Percentiles rank a stretch among this genome's conserved stretches.
These are phyloP conservation scores for Reticulitermes lucifugus DNA, from an alignment of 2,888 invertebrate genomes.

Conservation along the genomic window DNA sequence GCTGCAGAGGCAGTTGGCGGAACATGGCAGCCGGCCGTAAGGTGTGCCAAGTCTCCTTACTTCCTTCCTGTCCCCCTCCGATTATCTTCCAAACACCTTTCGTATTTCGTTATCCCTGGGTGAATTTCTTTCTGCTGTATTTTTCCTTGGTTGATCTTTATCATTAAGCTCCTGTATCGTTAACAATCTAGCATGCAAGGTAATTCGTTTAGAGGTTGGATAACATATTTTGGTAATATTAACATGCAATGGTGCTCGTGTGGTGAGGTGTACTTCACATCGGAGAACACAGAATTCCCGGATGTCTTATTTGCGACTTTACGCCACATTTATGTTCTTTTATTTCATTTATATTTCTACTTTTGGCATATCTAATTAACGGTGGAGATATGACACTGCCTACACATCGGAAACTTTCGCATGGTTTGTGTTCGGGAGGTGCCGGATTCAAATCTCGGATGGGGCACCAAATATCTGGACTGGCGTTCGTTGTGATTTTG, in stretches of 20 bases:
- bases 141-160: slow-evolving; percentile 20
- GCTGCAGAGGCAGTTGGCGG: slow-evolving; percentile 34
- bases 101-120: slow-evolving; percentile 33
- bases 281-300: too few species aligned
- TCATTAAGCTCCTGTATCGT: not conserved
- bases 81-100: slow-evolving; percentile 38
- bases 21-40: slow-evolving; percentile 22
- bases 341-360: too few species aligned
- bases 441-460: too few species aligned
- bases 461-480: too few species aligned
- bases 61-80: slow-evolving; percentile 9
- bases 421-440: too few species aligned
- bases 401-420: too few species aligned
- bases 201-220: slow-evolving; percentile 5
- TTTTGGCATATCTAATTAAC: too few species aligned
- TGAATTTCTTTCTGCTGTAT: slow-evolving; percentile 39
- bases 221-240: not conserved
- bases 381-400: too few species aligned
- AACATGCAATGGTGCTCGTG: not conserved
- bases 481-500: too few species aligned
- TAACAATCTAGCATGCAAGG: slow-evolving; percentile 9
- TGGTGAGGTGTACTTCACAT: too few species aligned
- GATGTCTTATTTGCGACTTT: too few species aligned
- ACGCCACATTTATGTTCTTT: too few species aligned
- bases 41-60: slow-evolving; percentile 32